Evolutionary conservation across 2,113 vertebrate genomes (phyloP).

Genomic region (Raja brachyura): DNA sequence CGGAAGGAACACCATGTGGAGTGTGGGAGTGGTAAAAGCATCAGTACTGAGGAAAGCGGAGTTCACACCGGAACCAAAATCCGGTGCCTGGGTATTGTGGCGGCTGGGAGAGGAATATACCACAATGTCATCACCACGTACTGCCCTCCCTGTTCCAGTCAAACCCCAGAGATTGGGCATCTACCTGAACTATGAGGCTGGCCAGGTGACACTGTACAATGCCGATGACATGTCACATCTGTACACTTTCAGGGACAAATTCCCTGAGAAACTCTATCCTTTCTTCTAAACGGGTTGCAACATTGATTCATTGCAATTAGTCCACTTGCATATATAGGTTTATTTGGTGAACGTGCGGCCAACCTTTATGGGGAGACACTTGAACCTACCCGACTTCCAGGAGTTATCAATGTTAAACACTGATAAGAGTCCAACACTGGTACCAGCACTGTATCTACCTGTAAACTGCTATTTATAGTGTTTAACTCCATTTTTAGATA

Average conservation of each 20-base stretch:
- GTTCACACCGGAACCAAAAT: background rate
- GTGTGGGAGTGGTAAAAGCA: background rate
- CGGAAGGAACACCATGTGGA: background rate
- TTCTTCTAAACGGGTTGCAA: background rate
- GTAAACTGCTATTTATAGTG: too few species aligned
- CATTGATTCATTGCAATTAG: background rate
- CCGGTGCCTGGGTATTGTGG: constrained; percentile 9
- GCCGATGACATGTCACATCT: background rate
- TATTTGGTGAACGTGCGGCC: background rate
- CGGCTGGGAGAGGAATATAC: background rate
- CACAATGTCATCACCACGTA: background rate
- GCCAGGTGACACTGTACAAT: background rate
- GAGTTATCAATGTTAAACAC: background rate
- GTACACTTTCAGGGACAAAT: background rate
- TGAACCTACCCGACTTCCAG: background rate
- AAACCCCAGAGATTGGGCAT: background rate
- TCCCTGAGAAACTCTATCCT: background rate
- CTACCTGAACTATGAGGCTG: constrained; percentile 5
- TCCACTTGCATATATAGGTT: background rate
- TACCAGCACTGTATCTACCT: too few species aligned
- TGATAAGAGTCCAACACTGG: too few species aligned
- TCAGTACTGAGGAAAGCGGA: background rate
- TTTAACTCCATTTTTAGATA: background rate
- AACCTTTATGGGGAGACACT: background rate
- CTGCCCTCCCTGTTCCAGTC: background rate